These are phyloP conservation scores for Chouioia cunea DNA, from an alignment of 2,888 invertebrate genomes.

Conservation along the genomic window DNA sequence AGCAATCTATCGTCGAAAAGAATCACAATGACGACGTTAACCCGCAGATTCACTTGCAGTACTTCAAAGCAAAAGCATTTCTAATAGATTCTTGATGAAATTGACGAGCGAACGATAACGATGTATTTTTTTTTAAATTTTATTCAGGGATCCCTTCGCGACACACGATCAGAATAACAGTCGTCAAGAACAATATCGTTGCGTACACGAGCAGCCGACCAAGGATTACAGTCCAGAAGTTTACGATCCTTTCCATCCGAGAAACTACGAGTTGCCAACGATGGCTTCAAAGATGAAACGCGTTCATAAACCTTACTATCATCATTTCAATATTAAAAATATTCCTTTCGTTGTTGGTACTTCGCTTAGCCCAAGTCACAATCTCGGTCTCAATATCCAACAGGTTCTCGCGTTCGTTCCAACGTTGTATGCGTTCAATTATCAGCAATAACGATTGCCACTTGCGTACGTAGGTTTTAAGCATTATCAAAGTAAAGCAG, in stretches of 20 bases:
- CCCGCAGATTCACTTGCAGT: neutral
- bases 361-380: slow-evolving; percentile 75
- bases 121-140: neutral
- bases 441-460: neutral
- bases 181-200: neutral
- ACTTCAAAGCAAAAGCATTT: too few relatives aligned
- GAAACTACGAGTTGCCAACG: slow-evolving; percentile 74
- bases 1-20: slow-evolving; percentile 17
- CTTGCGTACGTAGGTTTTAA: slow-evolving; percentile 55
- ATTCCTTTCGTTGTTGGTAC: slow-evolving; percentile 76
- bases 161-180: neutral
- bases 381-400: slow-evolving; percentile 76
- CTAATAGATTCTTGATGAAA: neutral
- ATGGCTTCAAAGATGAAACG: slow-evolving; percentile 78
- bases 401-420: slow-evolving; percentile 68
- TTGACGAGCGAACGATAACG: neutral
- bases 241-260: slow-evolving; percentile 52
- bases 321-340: slow-evolving; percentile 69
- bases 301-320: slow-evolving; percentile 71
- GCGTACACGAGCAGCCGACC: neutral
- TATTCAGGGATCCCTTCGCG: neutral
- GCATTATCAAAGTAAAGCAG: slow-evolving; percentile 62
- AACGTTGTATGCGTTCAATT: neutral
- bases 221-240: neutral
- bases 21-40: neutral